These are phyloP conservation scores for Conger conger DNA, from an alignment of 2,113 vertebrate genomes.

Conservation along the genomic window DNA sequence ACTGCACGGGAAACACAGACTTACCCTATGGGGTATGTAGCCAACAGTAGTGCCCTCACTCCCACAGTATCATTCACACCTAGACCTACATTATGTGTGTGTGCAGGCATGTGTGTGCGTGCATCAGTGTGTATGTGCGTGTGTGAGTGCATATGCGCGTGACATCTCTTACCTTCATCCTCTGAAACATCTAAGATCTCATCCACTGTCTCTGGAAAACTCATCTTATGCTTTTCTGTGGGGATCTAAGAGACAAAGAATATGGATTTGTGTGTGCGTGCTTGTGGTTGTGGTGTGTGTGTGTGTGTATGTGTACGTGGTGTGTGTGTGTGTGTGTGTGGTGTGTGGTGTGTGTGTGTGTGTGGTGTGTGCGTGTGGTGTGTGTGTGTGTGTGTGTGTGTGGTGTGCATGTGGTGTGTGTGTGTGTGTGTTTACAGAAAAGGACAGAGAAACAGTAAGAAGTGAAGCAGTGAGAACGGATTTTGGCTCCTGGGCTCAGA, in stretches of 20 bases:
- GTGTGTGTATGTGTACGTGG: neutral
- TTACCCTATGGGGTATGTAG: neutral
- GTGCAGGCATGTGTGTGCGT: neutral
- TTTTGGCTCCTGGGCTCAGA: neutral
- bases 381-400: neutral
- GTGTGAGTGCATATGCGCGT: neutral
- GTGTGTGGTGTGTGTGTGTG: no score
- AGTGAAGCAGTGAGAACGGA: no score
- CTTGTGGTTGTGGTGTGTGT: no score
- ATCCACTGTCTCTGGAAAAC: conserved; percentile 94
- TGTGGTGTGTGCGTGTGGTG: no score
- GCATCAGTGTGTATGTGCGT: neutral
- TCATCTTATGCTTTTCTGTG: conserved; percentile 91
- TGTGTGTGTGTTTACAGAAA: neutral
- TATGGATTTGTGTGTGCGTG: neutral
- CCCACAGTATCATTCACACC: neutral
- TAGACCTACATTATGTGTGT: neutral
- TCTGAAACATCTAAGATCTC: conserved; percentile 96
- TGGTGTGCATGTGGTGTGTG: neutral
- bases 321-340: neutral
- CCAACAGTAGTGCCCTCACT: neutral
- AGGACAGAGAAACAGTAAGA: neutral
- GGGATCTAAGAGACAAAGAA: conserved; percentile 59
- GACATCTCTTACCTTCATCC: conserved; percentile 84
- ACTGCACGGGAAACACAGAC: no score